Percentiles rank a stretch among this genome's conserved stretches.
Evolutionary conservation across 2,113 vertebrate species (phyloP).

Genomic region (Zosterops pallidus): DNA sequence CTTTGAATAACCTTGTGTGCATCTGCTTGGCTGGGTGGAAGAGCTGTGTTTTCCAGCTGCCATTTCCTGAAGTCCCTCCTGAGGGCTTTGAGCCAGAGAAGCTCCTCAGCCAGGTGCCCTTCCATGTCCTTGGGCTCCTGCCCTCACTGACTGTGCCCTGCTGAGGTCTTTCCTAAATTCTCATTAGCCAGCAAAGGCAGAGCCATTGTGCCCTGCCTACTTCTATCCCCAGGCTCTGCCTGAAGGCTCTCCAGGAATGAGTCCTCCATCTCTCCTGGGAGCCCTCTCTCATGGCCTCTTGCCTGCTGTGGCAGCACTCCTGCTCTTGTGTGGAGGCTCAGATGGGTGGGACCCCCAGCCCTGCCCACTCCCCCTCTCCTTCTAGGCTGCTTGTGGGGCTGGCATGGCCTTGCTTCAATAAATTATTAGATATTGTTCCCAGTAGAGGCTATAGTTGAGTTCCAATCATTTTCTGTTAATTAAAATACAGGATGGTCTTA

Average conservation of each 20-base stretch:
- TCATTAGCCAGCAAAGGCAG: not conserved
- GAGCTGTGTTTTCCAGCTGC: not conserved
- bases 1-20: not conserved
- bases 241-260: not conserved
- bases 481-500: slow-evolving; percentile 59
- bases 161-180: not conserved
- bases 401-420: not conserved
- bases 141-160: not conserved
- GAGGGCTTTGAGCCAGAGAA: not conserved
- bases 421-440: slow-evolving; percentile 48
- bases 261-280: not conserved
- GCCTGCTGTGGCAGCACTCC: fast-evolving
- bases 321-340: fast-evolving
- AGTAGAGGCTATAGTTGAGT: slow-evolving; percentile 44
- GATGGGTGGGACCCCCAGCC: not conserved
- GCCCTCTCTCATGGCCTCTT: fast-evolving
- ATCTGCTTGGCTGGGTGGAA: not conserved
- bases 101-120: not conserved
- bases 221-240: not conserved
- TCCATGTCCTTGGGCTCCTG: not conserved
- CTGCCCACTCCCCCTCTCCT: not conserved
- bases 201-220: not conserved
- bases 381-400: not conserved
- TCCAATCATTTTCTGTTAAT: slow-evolving; percentile 58
- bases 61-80: not conserved